phyloP scores from a whole-genome alignment of 2,113 vertebrate species.

The Stigmatopora argus region DNA sequence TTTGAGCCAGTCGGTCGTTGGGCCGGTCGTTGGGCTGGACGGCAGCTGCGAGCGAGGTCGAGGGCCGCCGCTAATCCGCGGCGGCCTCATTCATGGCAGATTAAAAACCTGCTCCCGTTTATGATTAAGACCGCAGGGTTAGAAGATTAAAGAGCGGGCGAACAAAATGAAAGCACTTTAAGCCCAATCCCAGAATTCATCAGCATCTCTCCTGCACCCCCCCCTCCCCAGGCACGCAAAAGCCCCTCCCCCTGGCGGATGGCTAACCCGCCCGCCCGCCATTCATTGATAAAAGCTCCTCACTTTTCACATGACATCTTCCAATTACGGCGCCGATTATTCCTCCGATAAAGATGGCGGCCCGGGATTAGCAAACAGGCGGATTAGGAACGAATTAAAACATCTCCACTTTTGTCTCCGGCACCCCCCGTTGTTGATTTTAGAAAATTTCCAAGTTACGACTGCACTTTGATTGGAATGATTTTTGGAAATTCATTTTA shows the following conservation, averaged over 20 bases:
- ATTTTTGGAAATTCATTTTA: too few species aligned
- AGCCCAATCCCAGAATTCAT: slow-evolving; percentile 86
- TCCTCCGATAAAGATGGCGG: slow-evolving; percentile 18
- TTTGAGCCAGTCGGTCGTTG: too few species aligned
- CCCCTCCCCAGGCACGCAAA: too few species aligned
- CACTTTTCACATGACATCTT: slow-evolving; percentile 7
- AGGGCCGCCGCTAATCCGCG: slow-evolving; percentile 69
- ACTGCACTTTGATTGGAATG: too few species aligned
- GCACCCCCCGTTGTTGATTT: neutral
- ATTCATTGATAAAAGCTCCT: neutral
- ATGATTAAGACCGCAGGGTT: slow-evolving; percentile 87
- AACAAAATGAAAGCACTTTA: slow-evolving; percentile 90
- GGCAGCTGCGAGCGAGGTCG: slow-evolving; percentile 26
- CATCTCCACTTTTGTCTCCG: slow-evolving; percentile 41
- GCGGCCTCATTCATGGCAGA: slow-evolving; percentile 73
- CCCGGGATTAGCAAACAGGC: slow-evolving; percentile 46
- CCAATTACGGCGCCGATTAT: slow-evolving; percentile 21
- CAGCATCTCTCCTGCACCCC: slow-evolving; percentile 40
- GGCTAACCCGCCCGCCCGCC: too few species aligned
- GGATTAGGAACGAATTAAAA: slow-evolving; percentile 44
- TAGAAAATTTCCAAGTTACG: too few species aligned
- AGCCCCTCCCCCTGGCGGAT: too few species aligned
- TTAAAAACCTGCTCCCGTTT: slow-evolving; percentile 83
- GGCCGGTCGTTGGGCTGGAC: too few species aligned
- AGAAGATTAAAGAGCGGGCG: slow-evolving; percentile 81